Percentiles rank a stretch among this genome's conserved stretches.
phyloP scores from a whole-genome alignment of 2,888 invertebrate genomes.

The Teleiodes luculella region DNA sequence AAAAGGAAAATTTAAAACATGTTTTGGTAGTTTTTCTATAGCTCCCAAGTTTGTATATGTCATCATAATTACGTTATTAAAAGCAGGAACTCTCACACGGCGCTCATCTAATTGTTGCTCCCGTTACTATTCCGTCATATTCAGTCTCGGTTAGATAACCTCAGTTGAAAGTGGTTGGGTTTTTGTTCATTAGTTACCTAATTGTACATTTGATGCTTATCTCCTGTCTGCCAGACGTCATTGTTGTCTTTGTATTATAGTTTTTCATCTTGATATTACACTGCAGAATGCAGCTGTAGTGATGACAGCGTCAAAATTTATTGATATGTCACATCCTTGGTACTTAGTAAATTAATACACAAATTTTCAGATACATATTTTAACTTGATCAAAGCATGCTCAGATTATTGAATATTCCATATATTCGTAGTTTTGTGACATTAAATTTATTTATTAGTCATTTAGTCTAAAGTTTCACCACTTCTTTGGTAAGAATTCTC shows the following conservation, averaged over 20 bases:
- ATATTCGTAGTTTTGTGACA: not conserved
- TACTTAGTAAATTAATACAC: no score
- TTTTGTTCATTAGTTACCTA: conserved; percentile 21
- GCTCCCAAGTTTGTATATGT: conserved; percentile 2
- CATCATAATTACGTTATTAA: conserved; percentile 20
- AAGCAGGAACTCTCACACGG: conserved; percentile 26
- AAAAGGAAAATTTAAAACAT: not conserved
- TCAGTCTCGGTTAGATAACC: conserved; percentile 20
- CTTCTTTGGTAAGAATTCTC: conserved; percentile 2
- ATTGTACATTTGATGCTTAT: conserved; percentile 16
- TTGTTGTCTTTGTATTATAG: not conserved
- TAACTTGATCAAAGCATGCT: no score
- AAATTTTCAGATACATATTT: no score
- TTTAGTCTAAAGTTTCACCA: conserved; percentile 9
- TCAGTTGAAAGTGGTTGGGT: conserved; percentile 12
- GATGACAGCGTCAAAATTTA: no score
- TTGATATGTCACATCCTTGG: no score
- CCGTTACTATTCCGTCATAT: conserved; percentile 25
- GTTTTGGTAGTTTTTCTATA: not conserved
- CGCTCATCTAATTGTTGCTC: conserved; percentile 28
- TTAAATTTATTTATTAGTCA: conserved; percentile 1
- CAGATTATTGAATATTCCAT: not conserved
- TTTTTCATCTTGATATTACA: not conserved
- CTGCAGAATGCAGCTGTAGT: not conserved
- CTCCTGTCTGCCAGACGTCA: conserved; percentile 6